Base-by-base conservation (phyloP, 2,113 vertebrate species). In the Pelusios castaneus region DNA sequence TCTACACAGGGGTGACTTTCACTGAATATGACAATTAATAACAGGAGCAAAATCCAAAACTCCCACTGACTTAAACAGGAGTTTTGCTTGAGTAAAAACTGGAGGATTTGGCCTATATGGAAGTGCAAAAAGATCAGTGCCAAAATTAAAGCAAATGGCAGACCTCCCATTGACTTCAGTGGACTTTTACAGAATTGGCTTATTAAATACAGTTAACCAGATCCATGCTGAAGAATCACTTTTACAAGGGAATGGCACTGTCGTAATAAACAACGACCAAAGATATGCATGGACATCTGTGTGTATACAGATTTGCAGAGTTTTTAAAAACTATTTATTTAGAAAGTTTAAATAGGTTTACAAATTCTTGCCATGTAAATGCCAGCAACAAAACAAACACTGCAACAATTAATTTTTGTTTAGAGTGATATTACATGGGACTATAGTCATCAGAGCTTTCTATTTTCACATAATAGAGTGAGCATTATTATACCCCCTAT, bases 201-300 rank as follows among this genome's bases (percentile, higher is more conserved):
- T 54, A 31, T 22, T 34, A 38, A 38, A 16, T 27, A 56, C 6
- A 38, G 55, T 27, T 81, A 89, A 82, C 29, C 11, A 95, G 63
- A 95, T 31, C 8, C 27, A 47, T 25, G 94, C 24, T 85, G 80
- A 92, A 91, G 10, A 89, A 38, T 90, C 52, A 16, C 16, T 83
- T 91, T 56, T 82, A 49, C 51, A 86, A 27, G 17, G 80, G 76
- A 70, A 70, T 54, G 86, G 27, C 10, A 47, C 47, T 55, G 13
- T 70, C 82, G 25, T 51, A 77, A 93, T 90, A 92, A 95, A 82
- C 13, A 92, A 8, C 43, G 51, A 51, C 93, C 67, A 89, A 93
- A 84, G 55, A 84, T 67, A 84, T 24, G n/a, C 88, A 95, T 13
- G 47, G 96, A 87, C 77, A 90, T 89, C 78, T 90, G 80, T 81